Base-by-base conservation (phyloP, 1,140 invertebrate species). In the Bombus soroeensis region DNA sequence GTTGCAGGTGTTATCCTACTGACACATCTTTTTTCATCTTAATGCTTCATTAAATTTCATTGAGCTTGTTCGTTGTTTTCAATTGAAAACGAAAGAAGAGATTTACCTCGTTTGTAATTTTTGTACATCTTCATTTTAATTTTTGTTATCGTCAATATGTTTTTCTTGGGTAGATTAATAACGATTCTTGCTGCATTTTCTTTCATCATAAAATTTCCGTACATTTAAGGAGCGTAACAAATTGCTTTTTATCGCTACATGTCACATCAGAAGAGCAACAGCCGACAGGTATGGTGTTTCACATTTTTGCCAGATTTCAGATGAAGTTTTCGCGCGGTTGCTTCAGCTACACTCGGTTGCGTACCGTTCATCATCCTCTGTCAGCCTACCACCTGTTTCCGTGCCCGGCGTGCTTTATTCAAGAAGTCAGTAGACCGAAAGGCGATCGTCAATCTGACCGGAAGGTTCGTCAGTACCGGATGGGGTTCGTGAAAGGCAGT, bases 391-490 rank as follows among this genome's bases (percentile, higher is more conserved):
- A 73, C 71, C 59, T 81, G 71, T 75, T 85, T 75, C 79, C 79
- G 59, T 47, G 57, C 12, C 34, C 57, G 43, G 32, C 8, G 57
- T 57, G 75, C 57, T 74, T 66, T 85, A 75, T 68, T 81, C 78
- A 37, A 68, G 43, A 37, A 85, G 79, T 37, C 84, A 74, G 71
- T 68, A 75, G 84, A 85, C 84, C 84, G 84, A 74, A 68, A 81
- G 84, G 43, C 71, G 78, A 85, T 85, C 84, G 84, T 85, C 84
- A 68, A 85, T 85, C 84, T 81, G 79, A 75, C 84, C 84, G 84
- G 84, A 85, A 85, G 84, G 41, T 72, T 75, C 43, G 15, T 57
- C 68, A 57, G 79, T 59, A 81, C 71, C 79, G 84, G 84, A 81
- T 75, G 78, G 43, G 34, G 78, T 43, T 70, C 84, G 79, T 85